Conservation (phyloP, 2,797 vertebrate genomes). For the Denticeps clupeoides region DNA sequence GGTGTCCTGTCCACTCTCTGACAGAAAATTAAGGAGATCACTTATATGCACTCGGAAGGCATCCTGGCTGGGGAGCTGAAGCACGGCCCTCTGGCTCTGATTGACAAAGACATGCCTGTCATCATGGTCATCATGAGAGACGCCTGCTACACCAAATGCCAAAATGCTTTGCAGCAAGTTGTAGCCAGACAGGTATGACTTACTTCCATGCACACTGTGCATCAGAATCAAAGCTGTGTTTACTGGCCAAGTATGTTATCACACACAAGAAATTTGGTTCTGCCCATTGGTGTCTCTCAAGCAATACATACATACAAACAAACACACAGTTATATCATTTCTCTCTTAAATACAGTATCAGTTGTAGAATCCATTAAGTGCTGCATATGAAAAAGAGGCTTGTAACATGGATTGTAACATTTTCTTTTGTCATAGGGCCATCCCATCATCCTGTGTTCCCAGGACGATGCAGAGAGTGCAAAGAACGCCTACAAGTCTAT, state of each 20-base stretch:
- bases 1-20: too few species aligned
- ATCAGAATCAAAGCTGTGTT: neutral
- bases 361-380: too few species aligned
- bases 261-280: too few species aligned
- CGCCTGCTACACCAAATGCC: slow-evolving; percentile 83
- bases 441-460: slow-evolving; percentile 83
- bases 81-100: slow-evolving; percentile 80
- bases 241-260: neutral
- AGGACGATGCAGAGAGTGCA: slow-evolving; percentile 72
- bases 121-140: slow-evolving; percentile 96
- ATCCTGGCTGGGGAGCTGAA: slow-evolving; percentile 93
- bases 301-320: neutral
- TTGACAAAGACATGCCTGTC: slow-evolving; percentile 90
- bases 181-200: slow-evolving; percentile 76
- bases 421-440: slow-evolving; percentile 60
- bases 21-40: slow-evolving; percentile 98
- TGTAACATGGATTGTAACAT: too few species aligned
- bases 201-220: neutral
- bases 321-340: too few species aligned
- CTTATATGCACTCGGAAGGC: slow-evolving; percentile 95
- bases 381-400: too few species aligned
- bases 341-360: too few species aligned
- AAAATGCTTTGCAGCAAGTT: slow-evolving; percentile 88
- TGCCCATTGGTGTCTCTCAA: too few species aligned
- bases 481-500: slow-evolving; percentile 80